A percentile compares a stretch with the other conserved stretches of the same genome.
Evolutionary conservation across 2,888 invertebrate species (phyloP).

Genomic region (Iselma pallidipennis): DNA sequence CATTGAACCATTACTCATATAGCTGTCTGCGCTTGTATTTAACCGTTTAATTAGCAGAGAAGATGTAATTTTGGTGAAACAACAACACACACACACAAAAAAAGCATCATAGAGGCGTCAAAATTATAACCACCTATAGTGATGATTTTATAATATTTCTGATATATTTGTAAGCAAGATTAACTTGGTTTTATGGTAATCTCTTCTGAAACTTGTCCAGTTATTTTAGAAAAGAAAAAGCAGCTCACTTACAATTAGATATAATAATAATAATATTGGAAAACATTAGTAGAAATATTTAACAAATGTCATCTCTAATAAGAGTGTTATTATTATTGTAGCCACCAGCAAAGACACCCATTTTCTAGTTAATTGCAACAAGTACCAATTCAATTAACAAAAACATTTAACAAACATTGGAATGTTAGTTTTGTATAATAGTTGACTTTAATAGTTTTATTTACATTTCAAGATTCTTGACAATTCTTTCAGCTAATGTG

Average conservation of each 20-base stretch:
- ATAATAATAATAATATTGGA: neutral
- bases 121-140: too few relatives aligned
- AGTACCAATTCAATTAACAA: neutral
- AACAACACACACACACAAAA: too few relatives aligned
- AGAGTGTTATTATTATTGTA: neutral
- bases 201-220: too few relatives aligned
- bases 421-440: neutral
- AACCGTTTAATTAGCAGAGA: too few relatives aligned
- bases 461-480: neutral
- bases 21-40: too few relatives aligned
- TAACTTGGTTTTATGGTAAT: too few relatives aligned
- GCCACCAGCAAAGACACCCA: neutral
- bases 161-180: too few relatives aligned
- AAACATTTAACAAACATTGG: neutral
- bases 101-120: too few relatives aligned
- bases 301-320: neutral
- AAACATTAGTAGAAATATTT: neutral
- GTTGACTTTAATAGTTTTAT: neutral
- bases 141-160: too few relatives aligned
- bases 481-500: neutral
- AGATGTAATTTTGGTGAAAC: too few relatives aligned
- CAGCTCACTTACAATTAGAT: too few relatives aligned
- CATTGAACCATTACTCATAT: slow-evolving; percentile 13
- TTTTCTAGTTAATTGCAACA: neutral
- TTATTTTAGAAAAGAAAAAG: too few relatives aligned